A percentile compares a stretch with the other conserved stretches of the same genome.
Evolutionary conservation across 2,888 invertebrate species (phyloP).

Genomic region (Galeruca laticollis): DNA sequence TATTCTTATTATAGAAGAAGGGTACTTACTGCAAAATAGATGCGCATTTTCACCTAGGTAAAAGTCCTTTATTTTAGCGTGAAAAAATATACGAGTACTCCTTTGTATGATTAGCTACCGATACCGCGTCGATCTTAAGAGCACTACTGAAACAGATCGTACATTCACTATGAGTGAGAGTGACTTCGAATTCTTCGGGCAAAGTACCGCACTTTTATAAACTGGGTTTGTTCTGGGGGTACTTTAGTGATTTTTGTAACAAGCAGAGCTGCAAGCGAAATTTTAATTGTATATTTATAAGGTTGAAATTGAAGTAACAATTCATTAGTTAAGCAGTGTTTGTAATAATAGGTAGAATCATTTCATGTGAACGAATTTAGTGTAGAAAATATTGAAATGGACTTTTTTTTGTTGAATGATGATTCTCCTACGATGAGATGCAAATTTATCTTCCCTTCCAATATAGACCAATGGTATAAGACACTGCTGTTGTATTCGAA

Average conservation of each 20-base stretch:
- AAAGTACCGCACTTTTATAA: slow-evolving; percentile 29
- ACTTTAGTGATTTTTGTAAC: slow-evolving; percentile 8
- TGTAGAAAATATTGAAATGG: too few relatives aligned
- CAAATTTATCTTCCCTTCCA: too few relatives aligned
- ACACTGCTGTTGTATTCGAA: too few relatives aligned
- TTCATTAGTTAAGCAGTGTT: not conserved
- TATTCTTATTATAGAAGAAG: too few relatives aligned
- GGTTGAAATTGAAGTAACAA: not conserved
- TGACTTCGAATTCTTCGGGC: slow-evolving; percentile 30
- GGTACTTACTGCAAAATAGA: slow-evolving; percentile 4
- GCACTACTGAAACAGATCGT: slow-evolving; percentile 31
- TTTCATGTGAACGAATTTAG: too few relatives aligned
- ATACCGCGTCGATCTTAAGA: slow-evolving; percentile 22
- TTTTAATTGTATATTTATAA: slow-evolving; percentile 1
- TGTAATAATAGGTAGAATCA: not conserved
- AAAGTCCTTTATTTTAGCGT: slow-evolving; percentile 2
- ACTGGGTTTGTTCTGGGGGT: slow-evolving; percentile 16
- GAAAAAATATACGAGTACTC: slow-evolving; percentile 1
- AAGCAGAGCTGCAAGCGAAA: not conserved
- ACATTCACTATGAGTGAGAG: slow-evolving; percentile 32
- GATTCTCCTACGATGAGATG: too few relatives aligned
- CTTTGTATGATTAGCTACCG: slow-evolving; percentile 13
- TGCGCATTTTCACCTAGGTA: slow-evolving; percentile 1
- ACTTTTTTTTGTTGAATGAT: too few relatives aligned
- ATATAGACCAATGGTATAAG: too few relatives aligned